These are phyloP conservation scores for Bucorvus abyssinicus DNA, from an alignment of 2,797 vertebrate genomes.

Conservation along the genomic window DNA sequence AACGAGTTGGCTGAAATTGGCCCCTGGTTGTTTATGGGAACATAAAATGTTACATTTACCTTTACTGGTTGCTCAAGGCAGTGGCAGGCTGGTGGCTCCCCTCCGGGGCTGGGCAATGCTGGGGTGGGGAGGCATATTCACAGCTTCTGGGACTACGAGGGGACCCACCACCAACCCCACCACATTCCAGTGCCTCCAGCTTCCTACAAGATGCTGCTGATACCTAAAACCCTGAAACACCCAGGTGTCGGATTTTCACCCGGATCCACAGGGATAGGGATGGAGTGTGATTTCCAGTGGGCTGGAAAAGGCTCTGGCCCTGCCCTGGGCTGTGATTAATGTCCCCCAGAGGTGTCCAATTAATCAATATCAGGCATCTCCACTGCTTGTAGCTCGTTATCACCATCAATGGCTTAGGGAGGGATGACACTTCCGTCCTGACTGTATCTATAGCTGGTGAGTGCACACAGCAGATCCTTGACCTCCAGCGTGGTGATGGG, in stretches of 20 bases:
- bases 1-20: conserved; percentile 71
- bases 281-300: background rate
- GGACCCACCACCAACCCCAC: background rate
- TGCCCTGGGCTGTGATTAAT: conserved; percentile 12
- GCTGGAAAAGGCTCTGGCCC: background rate
- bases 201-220: background rate
- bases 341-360: background rate
- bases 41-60: no score
- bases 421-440: background rate
- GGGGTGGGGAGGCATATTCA: background rate
- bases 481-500: accelerated
- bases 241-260: background rate
- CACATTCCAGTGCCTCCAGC: background rate
- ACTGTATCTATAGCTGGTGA: background rate
- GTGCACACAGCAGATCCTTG: accelerated
- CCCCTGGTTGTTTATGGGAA: conserved; percentile 52
- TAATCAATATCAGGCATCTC: conserved; percentile 2
- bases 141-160: background rate
- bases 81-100: conserved; percentile 22
- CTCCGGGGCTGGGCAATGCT: background rate
- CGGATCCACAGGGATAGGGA: accelerated
- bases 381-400: conserved; percentile 7
- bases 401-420: background rate
- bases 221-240: background rate
- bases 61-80: conserved; percentile 10